Evolutionary conservation across 2,888 invertebrate species (phyloP).

Genomic region (Leucozona laternaria): DNA sequence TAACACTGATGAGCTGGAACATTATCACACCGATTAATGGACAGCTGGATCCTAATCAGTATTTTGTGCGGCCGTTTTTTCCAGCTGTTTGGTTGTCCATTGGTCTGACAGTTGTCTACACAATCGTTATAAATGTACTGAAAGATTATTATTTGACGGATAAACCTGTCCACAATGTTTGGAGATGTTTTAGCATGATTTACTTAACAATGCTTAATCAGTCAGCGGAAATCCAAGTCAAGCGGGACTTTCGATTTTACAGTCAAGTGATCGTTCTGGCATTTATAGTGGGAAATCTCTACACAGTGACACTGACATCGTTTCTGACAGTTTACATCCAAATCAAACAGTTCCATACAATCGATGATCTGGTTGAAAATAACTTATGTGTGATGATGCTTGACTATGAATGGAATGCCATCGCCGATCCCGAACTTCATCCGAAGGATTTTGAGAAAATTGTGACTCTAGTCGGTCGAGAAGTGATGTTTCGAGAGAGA

Average conservation of each 20-base stretch:
- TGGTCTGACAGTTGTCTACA: background rate
- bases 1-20: constrained; percentile 4
- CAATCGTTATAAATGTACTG: background rate
- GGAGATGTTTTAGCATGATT: constrained; percentile 26
- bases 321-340: constrained; percentile 7
- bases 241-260: constrained; percentile 29
- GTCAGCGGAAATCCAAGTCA: background rate
- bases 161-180: background rate
- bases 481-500: background rate
- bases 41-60: constrained; percentile 33
- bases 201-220: constrained; percentile 6
- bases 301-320: constrained; percentile 37
- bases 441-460: constrained; percentile 27
- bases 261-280: constrained; percentile 30
- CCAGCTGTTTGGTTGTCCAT: background rate
- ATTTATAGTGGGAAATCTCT: constrained; percentile 41
- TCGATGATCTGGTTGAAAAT: constrained; percentile 36
- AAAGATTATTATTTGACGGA: constrained; percentile 19
- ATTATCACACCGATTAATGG: constrained; percentile 46
- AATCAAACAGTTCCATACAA: constrained; percentile 10
- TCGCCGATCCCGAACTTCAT: background rate
- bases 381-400: constrained; percentile 35
- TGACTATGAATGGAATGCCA: constrained; percentile 32
- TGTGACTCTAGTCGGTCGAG: background rate
- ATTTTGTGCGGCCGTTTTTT: constrained; percentile 38